A percentile compares a stretch with the other conserved stretches of the same genome.
These are phyloP conservation scores for Octodon degus DNA, from an alignment of 2,113 vertebrate species.

Conservation along the genomic window DNA sequence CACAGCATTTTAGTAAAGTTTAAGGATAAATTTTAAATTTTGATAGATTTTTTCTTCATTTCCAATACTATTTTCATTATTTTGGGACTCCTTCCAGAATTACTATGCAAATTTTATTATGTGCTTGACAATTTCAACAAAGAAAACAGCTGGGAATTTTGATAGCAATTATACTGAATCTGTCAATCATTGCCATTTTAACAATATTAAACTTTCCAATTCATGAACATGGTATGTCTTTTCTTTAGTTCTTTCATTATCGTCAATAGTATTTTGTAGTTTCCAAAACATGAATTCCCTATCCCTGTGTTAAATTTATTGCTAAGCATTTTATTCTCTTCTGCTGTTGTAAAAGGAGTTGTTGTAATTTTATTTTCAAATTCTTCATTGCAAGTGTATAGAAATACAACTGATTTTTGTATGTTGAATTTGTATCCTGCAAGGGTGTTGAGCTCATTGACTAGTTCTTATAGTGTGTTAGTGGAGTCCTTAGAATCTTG, in stretches of 20 bases:
- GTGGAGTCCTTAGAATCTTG: background rate
- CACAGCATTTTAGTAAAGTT: background rate
- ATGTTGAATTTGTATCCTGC: background rate
- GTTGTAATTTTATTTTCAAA: constrained; percentile 24
- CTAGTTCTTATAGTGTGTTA: background rate
- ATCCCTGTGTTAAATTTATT: background rate
- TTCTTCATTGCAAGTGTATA: background rate
- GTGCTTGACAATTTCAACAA: background rate
- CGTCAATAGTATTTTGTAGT: background rate
- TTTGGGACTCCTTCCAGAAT: background rate
- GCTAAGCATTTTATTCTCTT: constrained; percentile 21
- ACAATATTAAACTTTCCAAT: background rate
- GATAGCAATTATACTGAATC: background rate
- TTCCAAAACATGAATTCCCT: background rate
- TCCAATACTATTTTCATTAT: background rate
- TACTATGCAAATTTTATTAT: background rate
- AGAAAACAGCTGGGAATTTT: background rate
- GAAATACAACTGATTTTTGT: background rate
- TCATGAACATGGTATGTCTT: background rate
- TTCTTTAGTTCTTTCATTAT: background rate
- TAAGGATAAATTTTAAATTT: background rate
- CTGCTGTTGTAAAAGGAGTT: background rate
- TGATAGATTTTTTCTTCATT: background rate
- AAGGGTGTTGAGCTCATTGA: background rate
- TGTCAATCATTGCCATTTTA: background rate